Base-by-base conservation (phyloP, 2,797 vertebrate genomes). In the Pogoniulus pusillus region DNA sequence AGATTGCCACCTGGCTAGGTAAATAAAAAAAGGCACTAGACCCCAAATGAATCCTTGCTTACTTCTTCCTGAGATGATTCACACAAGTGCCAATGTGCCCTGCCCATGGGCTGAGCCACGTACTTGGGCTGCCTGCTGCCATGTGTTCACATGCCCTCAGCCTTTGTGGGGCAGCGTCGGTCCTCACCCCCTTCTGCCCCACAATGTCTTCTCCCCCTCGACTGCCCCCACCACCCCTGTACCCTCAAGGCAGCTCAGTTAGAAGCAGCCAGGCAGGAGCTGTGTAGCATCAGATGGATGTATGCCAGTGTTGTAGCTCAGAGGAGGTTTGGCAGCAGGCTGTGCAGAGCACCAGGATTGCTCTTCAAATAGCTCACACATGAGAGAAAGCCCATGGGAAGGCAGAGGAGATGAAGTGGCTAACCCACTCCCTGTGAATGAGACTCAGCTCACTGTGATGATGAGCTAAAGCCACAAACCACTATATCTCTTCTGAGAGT, bases 161-260 rank as follows among this genome's bases (percentile, higher is more conserved):
- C 16, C 43, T 47, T 29, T 34, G 19, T 1, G 4, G 71, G 49
- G 7, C n/a, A 37, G 16, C 23, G 53, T 17, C 64, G 26, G 53
- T 76, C 34, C 39, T 26, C 18, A 24, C 0, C 26, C 1, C 20
- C 13, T 69, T 22, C 39, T 41, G 2, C 29, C 43, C 24, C 49
- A 16, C 0, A 0, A 19, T 10, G 1, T 12, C 30, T 47, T 53
- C 23, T 2, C 7, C 9, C 3, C 2, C 2, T 4, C 3, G 6
- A 2, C 13, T 51, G 81, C 24, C 13, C 12, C 54, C 4, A 0
- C 22, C 3, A 3, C 39, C 32, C 1, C 37, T 10, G 1, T 35
- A 6, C 8, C 0, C 0, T 18, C 58, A 3, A 18, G 55, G 30
- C 0, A 0, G 26, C 12, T 10, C 32, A 8, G 22, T n/a, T 7